Evolutionary conservation across 2,888 invertebrate genomes (phyloP).

Genomic region (Galerucella pusilla): DNA sequence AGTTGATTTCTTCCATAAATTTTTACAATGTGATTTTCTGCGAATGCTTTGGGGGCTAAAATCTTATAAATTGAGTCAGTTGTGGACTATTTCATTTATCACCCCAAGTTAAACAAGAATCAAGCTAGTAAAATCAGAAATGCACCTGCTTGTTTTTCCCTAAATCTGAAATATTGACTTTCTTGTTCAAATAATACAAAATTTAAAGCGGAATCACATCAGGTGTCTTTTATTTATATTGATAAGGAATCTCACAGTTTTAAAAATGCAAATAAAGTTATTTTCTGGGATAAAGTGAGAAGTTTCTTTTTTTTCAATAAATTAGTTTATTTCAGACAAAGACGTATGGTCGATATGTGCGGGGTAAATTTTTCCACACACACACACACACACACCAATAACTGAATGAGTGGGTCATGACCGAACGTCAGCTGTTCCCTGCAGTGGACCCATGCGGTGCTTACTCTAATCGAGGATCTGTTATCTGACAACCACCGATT

Average conservation of each 20-base stretch:
- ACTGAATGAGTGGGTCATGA: conserved; percentile 61
- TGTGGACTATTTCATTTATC: not conserved
- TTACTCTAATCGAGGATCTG: conserved; percentile 63
- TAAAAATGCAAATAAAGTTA: not conserved
- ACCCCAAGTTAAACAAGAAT: not conserved
- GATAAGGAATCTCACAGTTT: not conserved
- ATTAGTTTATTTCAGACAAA: conserved; percentile 53
- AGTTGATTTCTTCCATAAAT: no score
- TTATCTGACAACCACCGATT: conserved; percentile 60
- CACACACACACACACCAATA: conserved; percentile 26
- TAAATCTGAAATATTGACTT: not conserved
- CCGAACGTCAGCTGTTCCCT: conserved; percentile 64
- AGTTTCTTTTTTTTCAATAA: not conserved
- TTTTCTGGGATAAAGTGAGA: no score
- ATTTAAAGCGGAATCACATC: not conserved
- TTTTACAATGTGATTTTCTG: no score
- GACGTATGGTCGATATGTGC: conserved; percentile 64
- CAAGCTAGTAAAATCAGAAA: not conserved
- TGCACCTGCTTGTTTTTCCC: not conserved
- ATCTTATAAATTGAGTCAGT: not conserved
- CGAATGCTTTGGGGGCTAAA: no score
- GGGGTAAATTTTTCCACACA: conserved; percentile 39
- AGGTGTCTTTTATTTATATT: not conserved
- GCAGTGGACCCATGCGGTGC: conserved; percentile 61
- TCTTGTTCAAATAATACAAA: not conserved